Base-by-base conservation (phyloP, 2,888 invertebrate genomes). In the Eilema depressum region DNA sequence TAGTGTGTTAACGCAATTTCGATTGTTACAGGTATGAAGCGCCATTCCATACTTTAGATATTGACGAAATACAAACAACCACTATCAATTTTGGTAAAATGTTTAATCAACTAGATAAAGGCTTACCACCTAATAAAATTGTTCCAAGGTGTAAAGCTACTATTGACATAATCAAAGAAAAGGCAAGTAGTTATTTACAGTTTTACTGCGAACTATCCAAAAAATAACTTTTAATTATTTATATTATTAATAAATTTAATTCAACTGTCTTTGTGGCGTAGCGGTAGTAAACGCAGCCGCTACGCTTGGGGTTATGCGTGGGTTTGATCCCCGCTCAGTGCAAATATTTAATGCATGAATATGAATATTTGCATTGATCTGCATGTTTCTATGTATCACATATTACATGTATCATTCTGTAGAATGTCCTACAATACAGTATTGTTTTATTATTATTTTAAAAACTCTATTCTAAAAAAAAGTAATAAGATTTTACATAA, bases 101-200 rank as follows among this genome's bases (percentile, higher is more conserved):
- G 97, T 84, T 96, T 96, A 87, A 98, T 97, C 94, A 95, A 77
- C 95, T 98, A 66, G 98, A 98, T 85, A 98, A 98, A 88, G 98
- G 98, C 26, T 86, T 99, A 37, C 98, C 98, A 0, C 89, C 96
- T 0, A 99, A 98, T 89, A 96, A 97, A 77, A 97, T 98, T 23
- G 96, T 98, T 0, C 97, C 98, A 0, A 95, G 96, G 75, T 95
- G 99, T 66, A 98, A 97, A 83, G 96, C 96, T 70, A 97, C 97
- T 68, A 98, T 98, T 0, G 98, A 98, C 78, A 87, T 96, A 8
- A 97, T 98, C 86, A 97, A 97, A 85, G 97, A 97, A 33, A 98
- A 98, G 96, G 97, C 97, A 87, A 41, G 33, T 57, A 25, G 12
- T 11, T 37, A 33, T 10, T n/a, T 57, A 14, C 14, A 41, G 8